These are phyloP conservation scores for Margaritifera margaritifera DNA, from an alignment of 2,888 invertebrate species.

Conservation along the genomic window DNA sequence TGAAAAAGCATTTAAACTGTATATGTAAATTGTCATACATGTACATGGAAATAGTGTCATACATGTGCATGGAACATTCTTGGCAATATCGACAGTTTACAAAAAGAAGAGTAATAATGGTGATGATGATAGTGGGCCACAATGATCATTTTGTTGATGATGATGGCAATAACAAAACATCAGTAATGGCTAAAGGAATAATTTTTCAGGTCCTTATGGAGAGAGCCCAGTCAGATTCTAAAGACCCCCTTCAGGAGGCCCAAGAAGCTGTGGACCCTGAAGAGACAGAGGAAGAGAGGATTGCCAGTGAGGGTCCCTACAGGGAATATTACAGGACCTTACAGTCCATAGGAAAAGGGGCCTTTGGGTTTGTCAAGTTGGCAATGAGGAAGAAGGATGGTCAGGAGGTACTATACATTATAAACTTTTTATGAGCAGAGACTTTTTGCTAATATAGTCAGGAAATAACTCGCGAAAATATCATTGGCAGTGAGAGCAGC, in stretches of 20 bases:
- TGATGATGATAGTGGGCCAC: no score
- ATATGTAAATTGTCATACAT: no score
- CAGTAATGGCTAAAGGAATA: not conserved
- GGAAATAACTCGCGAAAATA: no score
- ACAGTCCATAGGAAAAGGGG: constrained; percentile 82
- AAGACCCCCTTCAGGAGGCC: constrained; percentile 29
- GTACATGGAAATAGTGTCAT: no score
- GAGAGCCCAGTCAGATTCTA: constrained; percentile 47
- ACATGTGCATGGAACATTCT: no score
- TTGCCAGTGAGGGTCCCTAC: constrained; percentile 36
- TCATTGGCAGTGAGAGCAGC: no score
- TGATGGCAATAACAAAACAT: no score
- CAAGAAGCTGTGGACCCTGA: constrained; percentile 12
- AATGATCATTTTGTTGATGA: no score
- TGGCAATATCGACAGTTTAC: no score
- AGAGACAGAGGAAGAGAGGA: constrained; percentile 36
- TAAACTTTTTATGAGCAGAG: no score
- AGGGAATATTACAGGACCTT: constrained; percentile 77
- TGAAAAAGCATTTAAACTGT: no score
- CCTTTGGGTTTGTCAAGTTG: constrained; percentile 83
- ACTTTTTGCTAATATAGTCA: not conserved
- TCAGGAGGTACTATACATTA: constrained; percentile 72
- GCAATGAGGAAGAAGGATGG: constrained; percentile 79
- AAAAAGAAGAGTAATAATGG: no score
- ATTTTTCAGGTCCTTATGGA: constrained; percentile 40